Conservation (phyloP, 1,140 invertebrate genomes). For the Ceratina japonica region DNA sequence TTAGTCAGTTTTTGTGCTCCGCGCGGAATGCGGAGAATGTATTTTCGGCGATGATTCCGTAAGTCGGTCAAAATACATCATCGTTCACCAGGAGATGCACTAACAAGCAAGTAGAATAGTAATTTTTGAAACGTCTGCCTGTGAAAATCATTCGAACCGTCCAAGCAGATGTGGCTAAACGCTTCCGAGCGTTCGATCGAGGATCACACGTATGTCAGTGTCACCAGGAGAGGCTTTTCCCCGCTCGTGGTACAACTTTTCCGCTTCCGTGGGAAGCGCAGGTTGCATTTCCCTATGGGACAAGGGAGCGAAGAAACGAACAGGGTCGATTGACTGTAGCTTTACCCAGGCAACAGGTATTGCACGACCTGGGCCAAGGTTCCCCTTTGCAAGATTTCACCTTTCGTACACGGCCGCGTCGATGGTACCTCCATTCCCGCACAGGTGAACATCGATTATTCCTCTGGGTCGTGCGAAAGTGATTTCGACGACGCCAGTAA, state of each 20-base stretch:
- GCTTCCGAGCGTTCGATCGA: conserved; percentile 26
- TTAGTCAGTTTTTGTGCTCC: conserved; percentile 31
- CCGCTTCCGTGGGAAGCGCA: conserved; percentile 72
- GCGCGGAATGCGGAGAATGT: conserved; percentile 1
- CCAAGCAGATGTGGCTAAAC: background rate
- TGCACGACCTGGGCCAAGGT: conserved; percentile 60
- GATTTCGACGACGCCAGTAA: conserved; percentile 63
- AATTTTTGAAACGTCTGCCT: background rate
- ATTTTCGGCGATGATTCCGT: background rate
- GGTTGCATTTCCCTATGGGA: conserved; percentile 56
- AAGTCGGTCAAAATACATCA: background rate
- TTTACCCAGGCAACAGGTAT: conserved; percentile 62
- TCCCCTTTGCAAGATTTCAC: conserved; percentile 66
- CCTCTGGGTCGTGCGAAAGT: conserved; percentile 71
- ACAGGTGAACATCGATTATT: conserved; percentile 69
- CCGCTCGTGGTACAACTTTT: conserved; percentile 4
- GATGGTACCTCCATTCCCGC: conserved; percentile 52
- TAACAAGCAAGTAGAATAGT: background rate
- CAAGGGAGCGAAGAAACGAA: conserved; percentile 36
- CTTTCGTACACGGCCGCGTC: conserved; percentile 50
- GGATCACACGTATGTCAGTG: conserved; percentile 28
- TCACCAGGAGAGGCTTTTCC: conserved; percentile 7
- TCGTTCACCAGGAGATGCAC: background rate
- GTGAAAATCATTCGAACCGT: background rate
- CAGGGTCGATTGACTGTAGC: conserved; percentile 40